Evolutionary conservation across 2,113 vertebrate genomes (phyloP).

Genomic region (Zonotrichia leucophrys): DNA sequence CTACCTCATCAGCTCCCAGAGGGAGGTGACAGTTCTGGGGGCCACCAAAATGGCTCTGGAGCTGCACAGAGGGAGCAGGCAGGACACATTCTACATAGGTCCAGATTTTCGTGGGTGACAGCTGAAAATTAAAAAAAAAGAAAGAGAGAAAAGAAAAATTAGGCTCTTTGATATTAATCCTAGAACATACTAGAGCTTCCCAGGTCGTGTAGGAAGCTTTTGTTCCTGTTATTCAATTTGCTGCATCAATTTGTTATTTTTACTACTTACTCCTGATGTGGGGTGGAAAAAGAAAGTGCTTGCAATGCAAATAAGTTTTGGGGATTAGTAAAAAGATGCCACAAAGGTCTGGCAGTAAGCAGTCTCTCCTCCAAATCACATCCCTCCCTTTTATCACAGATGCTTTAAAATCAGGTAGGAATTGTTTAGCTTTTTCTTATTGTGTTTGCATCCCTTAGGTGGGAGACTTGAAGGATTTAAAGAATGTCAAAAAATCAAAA

Average conservation of each 20-base stretch:
- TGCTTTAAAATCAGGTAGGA: not conserved
- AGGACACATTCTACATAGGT: not conserved
- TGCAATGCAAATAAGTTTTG: not conserved
- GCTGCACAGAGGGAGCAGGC: not conserved
- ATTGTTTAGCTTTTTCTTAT: not conserved
- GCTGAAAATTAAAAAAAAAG: not conserved
- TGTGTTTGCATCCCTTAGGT: not conserved
- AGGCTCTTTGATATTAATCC: not conserved
- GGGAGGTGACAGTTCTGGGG: not conserved
- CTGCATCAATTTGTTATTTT: not conserved
- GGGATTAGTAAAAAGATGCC: not conserved
- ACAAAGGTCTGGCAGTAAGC: not conserved
- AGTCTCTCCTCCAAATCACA: not conserved
- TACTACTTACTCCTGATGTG: not conserved
- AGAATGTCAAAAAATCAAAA: not conserved
- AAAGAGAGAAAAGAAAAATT: not conserved
- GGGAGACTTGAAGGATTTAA: not conserved
- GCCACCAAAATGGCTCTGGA: not conserved
- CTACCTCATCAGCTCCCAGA: not conserved
- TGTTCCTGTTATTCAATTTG: not conserved
- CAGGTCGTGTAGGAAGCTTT: not conserved
- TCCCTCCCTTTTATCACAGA: not conserved
- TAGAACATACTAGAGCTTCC: not conserved
- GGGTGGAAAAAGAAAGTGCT: not conserved
- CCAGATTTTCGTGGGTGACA: not conserved